Evolutionary conservation across 2,113 vertebrate species (phyloP).

Genomic region (Mystacornis crossleyi): DNA sequence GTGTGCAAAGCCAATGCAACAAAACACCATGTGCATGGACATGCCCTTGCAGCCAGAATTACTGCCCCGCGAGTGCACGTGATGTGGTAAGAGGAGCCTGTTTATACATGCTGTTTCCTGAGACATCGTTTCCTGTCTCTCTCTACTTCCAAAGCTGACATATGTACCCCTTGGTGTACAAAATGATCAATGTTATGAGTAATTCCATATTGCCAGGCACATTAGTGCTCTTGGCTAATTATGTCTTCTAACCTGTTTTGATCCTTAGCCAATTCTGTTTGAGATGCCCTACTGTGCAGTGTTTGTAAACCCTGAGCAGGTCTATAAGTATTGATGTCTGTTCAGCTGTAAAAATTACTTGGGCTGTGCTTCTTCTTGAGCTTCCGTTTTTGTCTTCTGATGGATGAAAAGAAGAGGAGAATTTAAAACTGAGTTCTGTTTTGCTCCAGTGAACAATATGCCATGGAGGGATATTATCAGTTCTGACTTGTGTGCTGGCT

Average conservation of each 20-base stretch:
- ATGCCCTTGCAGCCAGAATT: background rate
- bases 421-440: slow-evolving; percentile 2
- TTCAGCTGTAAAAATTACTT: slow-evolving; percentile 6
- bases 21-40: fast-evolving
- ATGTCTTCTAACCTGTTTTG: background rate
- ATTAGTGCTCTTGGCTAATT: background rate
- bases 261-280: background rate
- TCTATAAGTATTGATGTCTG: slow-evolving; percentile 42
- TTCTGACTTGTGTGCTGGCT: background rate
- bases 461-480: background rate
- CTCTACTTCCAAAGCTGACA: background rate
- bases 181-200: background rate
- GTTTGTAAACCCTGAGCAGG: slow-evolving; percentile 20
- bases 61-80: fast-evolving
- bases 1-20: background rate
- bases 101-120: background rate
- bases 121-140: background rate
- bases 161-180: fast-evolving
- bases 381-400: background rate
- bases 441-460: background rate
- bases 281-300: background rate
- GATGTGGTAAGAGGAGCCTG: background rate
- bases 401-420: background rate
- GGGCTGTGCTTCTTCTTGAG: background rate
- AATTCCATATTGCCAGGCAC: background rate